Base-by-base conservation (phyloP, 1,140 invertebrate species). In the Cyclina sinensis region DNA sequence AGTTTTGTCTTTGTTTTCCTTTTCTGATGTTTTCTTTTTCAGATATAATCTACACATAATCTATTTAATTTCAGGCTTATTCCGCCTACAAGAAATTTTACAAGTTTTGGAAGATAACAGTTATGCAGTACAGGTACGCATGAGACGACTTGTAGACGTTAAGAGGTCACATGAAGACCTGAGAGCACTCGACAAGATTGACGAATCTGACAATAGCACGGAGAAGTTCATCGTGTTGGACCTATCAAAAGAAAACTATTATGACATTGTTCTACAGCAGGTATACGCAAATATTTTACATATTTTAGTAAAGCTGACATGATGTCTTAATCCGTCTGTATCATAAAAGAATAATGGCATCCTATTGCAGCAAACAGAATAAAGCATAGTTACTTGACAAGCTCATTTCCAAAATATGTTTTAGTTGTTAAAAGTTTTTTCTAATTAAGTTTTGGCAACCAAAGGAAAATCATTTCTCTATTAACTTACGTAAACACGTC, bases 141-240 rank as follows among this genome's bases (percentile, higher is more conserved):
- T 88, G 80, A 43, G 86, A 3, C 43, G 70, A 48, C 37, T 88
- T 62, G 5, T 32, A 24, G 80, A 88, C 54, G 51, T 88, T 27
- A 21, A 43, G 14, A 70, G 65, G 18, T 78, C 86, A 30, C 86
- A 88, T 24, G 86, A 88, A 73, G 86, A 88, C 46, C 39, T 88
- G 0, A 48, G 86, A 43, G 86, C 86, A 35, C 86, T 88, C 1
- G 86, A 88, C 43, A 88, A 88, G 59, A 21, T 57, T 3, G 43
- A 57, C 1, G 74, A 80, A 21, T 14, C 3, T 16, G 86, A 88
- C 1, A 88, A 83, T 24, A 12, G 18, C 21, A 57, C 79, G 1
- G 54, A 83, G 11, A 81, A 73, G 30, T 76, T 37, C 70, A 88
- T 88, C 21, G 30, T 88, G 12, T 12, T 88, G 18, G 80, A 88